Conservation (phyloP, 2,113 vertebrate species). For the Calidris pygmaea region DNA sequence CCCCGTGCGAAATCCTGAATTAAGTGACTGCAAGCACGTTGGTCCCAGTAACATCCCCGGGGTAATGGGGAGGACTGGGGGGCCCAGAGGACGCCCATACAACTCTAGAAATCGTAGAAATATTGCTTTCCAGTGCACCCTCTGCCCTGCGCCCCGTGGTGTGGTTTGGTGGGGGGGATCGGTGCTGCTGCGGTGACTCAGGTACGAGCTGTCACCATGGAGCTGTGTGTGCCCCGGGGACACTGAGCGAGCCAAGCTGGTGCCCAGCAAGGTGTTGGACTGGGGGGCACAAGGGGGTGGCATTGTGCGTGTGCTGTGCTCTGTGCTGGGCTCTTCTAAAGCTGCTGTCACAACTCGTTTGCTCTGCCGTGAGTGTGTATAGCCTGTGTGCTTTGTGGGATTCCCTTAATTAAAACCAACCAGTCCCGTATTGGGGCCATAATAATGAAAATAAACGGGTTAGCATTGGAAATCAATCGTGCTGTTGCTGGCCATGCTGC, state of each 20-base stretch:
- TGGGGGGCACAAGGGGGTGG: fast-evolving
- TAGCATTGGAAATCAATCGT: background rate
- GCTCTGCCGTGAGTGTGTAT: background rate
- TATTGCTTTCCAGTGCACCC: fast-evolving
- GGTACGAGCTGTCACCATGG: fast-evolving
- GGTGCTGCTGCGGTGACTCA: background rate
- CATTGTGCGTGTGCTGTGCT: fast-evolving
- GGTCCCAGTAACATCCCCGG: fast-evolving
- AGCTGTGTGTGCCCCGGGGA: fast-evolving
- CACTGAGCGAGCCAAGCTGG: fast-evolving
- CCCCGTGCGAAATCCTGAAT: background rate
- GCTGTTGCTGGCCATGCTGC: background rate
- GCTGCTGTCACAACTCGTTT: fast-evolving
- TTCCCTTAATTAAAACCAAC: background rate
- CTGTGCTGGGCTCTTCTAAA: background rate
- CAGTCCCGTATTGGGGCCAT: background rate
- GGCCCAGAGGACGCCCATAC: fast-evolving
- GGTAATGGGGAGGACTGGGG: background rate
- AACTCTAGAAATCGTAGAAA: fast-evolving
- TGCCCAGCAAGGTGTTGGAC: background rate
- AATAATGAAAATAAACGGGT: background rate
- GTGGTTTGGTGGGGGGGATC: too few relatives aligned
- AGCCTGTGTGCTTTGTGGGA: fast-evolving
- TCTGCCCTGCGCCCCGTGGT: background rate
- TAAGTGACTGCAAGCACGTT: fast-evolving